Evolutionary conservation across 2,888 invertebrate genomes (phyloP), one percentile per base, ranked within the genome.

Genomic region (Tortrix viridana): DNA sequence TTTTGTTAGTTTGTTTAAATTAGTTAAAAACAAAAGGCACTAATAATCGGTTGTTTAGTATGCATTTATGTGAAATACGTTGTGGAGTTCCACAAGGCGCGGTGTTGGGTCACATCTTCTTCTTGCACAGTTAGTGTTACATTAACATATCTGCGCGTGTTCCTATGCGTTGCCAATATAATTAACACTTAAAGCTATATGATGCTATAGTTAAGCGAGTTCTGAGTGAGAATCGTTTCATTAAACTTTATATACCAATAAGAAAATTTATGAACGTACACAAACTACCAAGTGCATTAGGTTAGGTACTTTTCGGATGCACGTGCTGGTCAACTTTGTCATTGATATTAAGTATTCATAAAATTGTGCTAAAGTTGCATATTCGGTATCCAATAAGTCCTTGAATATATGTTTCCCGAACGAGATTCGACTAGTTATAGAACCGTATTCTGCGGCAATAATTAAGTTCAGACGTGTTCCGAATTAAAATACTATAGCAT

Each of bases 151-250:
- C 78, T 79, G 76, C 77, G 78, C 79, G 84, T 88, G 84, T 86
- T 80, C 86, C 79, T 84, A 86, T 80, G 85, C 82, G 75, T 80
- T 84, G 81, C 79, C 75, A 81, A 80, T 80, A 79, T 80, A 78
- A 32, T 78, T 79, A 86, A 92, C 91, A 92, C 89, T 90, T 90
- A 92, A 91, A 92, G 91, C 92, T 92, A 89, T 84, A 81, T 76
- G 12, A 71, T 72, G 71, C 69, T 69, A 72, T 77, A 67, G 65
- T 71, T 69, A 52, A 69, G 65, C 75, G 74, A 77, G 81, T 82
- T 84, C 81, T 86, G 89, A 89, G 88, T 86, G 81, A 81, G 79
- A 77, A 74, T 72, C 49, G 69, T 67, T 16, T 64, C 68, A 58
- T 53, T 53, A 20, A 14, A 26, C 19, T n/a, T 38, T 18, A 38